A percentile compares a stretch with the other conserved stretches of the same genome.
Conservation (phyloP, 2,113 vertebrate genomes). For the Deroptyus accipitrinus region DNA sequence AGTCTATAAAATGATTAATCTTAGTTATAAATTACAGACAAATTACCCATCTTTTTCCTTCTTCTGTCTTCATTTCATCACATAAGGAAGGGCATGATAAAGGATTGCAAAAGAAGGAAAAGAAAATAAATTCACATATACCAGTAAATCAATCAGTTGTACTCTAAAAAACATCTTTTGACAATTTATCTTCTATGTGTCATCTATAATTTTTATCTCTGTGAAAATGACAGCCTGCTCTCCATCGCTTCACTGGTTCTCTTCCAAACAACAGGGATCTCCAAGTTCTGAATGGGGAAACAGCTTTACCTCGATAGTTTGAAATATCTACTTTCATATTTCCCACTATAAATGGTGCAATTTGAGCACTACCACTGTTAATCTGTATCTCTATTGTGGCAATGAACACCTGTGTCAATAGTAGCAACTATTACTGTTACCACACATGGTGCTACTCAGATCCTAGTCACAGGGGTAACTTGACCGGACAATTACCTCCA, state of each 20-base stretch:
- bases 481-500: not conserved
- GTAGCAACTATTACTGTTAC: not conserved
- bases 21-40: constrained; percentile 11
- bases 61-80: constrained; percentile 79
- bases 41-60: constrained; percentile 86
- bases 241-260: not conserved
- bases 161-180: not conserved
- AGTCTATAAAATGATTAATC: not conserved
- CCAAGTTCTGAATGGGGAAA: not conserved
- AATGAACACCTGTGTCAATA: not conserved
- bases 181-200: not conserved
- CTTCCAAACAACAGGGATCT: not conserved
- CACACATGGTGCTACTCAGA: not conserved
- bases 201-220: not conserved
- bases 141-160: not conserved
- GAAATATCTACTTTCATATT: not conserved
- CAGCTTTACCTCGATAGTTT: not conserved
- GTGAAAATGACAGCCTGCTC: not conserved
- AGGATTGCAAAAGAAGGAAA: constrained; percentile 42
- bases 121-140: not conserved
- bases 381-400: not conserved
- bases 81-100: constrained; percentile 13
- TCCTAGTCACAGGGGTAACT: not conserved
- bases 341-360: not conserved
- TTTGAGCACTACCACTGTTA: not conserved